Evolutionary conservation across 2,888 invertebrate species (phyloP), one percentile per base, ranked within the genome.

Genomic region (Chrysomela aeneicollis): DNA sequence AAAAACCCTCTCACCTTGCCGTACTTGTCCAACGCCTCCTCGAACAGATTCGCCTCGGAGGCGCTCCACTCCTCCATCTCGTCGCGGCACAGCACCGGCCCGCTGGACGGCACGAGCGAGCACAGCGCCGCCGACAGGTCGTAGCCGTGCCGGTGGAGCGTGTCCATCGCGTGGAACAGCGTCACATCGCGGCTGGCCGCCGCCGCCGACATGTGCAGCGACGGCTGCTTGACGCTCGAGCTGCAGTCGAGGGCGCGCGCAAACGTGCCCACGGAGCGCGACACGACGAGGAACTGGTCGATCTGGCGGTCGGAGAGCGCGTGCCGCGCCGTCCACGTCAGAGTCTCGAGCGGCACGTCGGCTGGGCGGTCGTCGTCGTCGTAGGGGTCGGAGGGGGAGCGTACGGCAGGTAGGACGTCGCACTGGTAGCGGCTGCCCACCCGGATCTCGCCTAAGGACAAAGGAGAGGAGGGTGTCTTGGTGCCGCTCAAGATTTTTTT

Each of bases 61-160:
- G 98, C 97, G 75, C 98, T 97, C 99, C 99, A 99, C 85, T 99
- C 98, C 85, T 99, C 99, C 93, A 99, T 97, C 87, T 99, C 98
- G 86, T 99, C 99, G 74, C 98, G 89, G 84, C 96, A 96, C 73
- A 98, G 88, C 76, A 98, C 95, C 19, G 98, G 98, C 15, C 98
- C 97, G 73, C 94, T 94, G 72, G 92, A 91, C 64, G 98, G 97
- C 80, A 98, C 97, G 77, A 98, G 87, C 61, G 95, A 94, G 77
- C 94, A 92, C 83, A 97, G 90, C 64, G 97, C 94, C 78, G 91
- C 88, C 18, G 96, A 93, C 82, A 98, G 88, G 83, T 97, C 94
- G 85, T 98, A 98, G 66, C 87, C 88, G 78, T 95, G 94, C 82
- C 93, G 92, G 82, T 94, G 93, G 71, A 94, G 83, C 61, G 95